Evolutionary conservation across 2,888 invertebrate genomes (phyloP).

Genomic region (Sinodicranocentrus sp.): DNA sequence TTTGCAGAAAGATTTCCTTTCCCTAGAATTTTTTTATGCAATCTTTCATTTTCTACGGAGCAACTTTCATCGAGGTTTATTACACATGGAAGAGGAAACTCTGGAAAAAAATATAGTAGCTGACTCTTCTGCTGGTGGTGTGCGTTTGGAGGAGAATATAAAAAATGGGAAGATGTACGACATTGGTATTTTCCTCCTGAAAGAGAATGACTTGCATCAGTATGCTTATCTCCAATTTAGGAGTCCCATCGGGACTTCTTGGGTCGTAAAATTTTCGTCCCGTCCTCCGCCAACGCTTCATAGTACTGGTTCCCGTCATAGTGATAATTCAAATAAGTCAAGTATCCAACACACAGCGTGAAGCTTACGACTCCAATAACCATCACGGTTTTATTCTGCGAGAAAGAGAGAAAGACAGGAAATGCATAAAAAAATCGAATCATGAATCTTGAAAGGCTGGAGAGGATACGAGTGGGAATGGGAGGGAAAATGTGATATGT

Average conservation of each 20-base stretch:
- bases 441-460: background rate
- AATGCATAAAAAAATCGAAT: slow-evolving; percentile 23
- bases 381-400: slow-evolving; percentile 92
- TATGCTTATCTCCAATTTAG: slow-evolving; percentile 14
- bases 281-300: slow-evolving; percentile 88
- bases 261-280: slow-evolving; percentile 78
- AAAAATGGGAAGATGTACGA: too few species aligned
- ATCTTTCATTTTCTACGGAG: too few species aligned
- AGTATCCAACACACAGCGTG: slow-evolving; percentile 87
- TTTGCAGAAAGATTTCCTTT: too few species aligned
- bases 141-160: too few species aligned
- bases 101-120: too few species aligned
- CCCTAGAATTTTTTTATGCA: too few species aligned
- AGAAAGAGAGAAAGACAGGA: slow-evolving; percentile 33
- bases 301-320: slow-evolving; percentile 90
- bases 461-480: background rate
- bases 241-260: slow-evolving; percentile 79
- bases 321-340: slow-evolving; percentile 90
- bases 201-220: background rate
- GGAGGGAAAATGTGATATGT: background rate
- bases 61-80: too few species aligned
- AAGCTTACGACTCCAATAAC: slow-evolving; percentile 88
- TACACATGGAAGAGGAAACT: too few species aligned
- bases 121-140: too few species aligned
- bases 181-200: too few species aligned